A percentile compares a stretch with the other conserved stretches of the same genome.
phyloP scores from a whole-genome alignment of 2,888 invertebrate species.

The Chloroclystis v-ata region DNA sequence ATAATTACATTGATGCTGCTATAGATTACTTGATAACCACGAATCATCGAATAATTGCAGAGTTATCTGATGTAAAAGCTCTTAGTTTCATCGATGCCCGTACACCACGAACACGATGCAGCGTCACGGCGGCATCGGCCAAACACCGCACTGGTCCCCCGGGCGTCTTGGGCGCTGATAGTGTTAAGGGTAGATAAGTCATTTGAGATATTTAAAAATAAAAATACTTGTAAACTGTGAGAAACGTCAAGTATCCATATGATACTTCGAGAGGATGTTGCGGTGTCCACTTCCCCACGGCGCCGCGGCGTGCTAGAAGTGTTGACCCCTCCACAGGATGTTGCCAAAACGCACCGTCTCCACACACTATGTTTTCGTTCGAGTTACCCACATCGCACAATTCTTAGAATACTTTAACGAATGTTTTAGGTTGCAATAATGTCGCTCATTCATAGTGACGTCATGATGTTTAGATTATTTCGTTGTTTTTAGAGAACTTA shows the following conservation, averaged over 20 bases:
- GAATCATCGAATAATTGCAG: too few relatives aligned
- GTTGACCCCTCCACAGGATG: conserved; percentile 67
- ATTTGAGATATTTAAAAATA: neutral
- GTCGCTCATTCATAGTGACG: conserved; percentile 26
- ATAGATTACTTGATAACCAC: too few relatives aligned
- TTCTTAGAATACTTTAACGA: conserved; percentile 42
- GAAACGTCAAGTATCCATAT: conserved; percentile 11
- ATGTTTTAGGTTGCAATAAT: conserved; percentile 30
- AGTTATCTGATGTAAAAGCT: too few relatives aligned
- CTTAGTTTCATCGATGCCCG: too few relatives aligned
- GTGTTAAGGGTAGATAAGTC: too few relatives aligned
- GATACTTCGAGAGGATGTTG: conserved; percentile 64
- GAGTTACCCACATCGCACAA: conserved; percentile 41
- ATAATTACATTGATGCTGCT: too few relatives aligned
- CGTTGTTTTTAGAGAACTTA: neutral
- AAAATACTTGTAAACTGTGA: neutral
- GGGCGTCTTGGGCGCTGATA: too few relatives aligned
- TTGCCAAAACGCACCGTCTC: conserved; percentile 63
- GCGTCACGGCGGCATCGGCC: too few relatives aligned
- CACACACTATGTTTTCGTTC: conserved; percentile 43
- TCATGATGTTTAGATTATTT: conserved; percentile 1
- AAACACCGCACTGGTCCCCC: too few relatives aligned
- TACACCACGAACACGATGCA: too few relatives aligned
- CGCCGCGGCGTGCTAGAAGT: too few relatives aligned
- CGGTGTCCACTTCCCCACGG: conserved; percentile 67